Conservation (phyloP, 2,888 invertebrate species). For the Lasioglossum zephyrum region DNA sequence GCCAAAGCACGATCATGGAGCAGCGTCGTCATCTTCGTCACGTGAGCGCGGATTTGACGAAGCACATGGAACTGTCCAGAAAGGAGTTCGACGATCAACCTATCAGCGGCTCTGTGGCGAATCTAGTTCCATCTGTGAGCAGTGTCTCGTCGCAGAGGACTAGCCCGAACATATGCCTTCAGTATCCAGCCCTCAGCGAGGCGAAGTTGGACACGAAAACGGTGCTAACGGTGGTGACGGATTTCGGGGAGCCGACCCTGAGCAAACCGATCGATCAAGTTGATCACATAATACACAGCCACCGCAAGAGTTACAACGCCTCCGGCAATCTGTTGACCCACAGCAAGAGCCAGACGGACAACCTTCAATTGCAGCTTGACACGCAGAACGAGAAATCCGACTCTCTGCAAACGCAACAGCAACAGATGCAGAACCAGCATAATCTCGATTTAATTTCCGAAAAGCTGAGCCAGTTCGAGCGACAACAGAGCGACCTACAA, state of each 20-base stretch:
- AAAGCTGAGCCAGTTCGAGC: constrained; percentile 81
- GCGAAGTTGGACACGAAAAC: constrained; percentile 79
- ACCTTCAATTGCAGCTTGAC: constrained; percentile 70
- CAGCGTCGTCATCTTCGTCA: constrained; percentile 82
- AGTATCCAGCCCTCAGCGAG: constrained; percentile 80
- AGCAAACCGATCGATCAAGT: constrained; percentile 78
- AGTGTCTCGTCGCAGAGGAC: constrained; percentile 76
- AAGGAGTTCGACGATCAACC: constrained; percentile 83
- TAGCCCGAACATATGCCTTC: constrained; percentile 81
- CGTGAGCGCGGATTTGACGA: constrained; percentile 82
- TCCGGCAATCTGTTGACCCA: constrained; percentile 74
- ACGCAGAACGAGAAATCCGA: constrained; percentile 66
- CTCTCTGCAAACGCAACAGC: constrained; percentile 59
- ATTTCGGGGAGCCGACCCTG: constrained; percentile 75
- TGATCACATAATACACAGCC: constrained; percentile 83
- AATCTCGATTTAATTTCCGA: constrained; percentile 81
- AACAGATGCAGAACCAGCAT: constrained; percentile 80
- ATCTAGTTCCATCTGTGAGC: constrained; percentile 76
- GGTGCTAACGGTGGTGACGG: constrained; percentile 78
- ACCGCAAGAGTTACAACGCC: constrained; percentile 79
- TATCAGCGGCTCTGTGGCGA: constrained; percentile 80
- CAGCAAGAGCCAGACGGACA: constrained; percentile 79
- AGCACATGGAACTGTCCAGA: constrained; percentile 81
- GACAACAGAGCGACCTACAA: constrained; percentile 82
- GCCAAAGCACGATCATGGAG: constrained; percentile 82